phyloP scores from a whole-genome alignment of 2,888 invertebrate genomes.

The Litoditis marina region DNA sequence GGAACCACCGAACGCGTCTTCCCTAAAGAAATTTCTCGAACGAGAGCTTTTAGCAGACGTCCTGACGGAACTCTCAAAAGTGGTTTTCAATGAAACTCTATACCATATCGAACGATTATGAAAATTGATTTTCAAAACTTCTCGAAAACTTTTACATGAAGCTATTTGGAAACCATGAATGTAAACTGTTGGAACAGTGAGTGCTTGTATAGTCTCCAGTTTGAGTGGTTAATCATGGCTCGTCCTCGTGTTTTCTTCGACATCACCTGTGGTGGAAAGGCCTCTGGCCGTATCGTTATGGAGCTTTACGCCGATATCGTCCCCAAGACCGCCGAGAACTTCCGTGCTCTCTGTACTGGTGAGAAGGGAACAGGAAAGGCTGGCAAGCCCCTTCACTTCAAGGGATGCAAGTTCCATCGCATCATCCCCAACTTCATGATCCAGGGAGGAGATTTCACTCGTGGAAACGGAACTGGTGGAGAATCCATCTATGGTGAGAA shows the following conservation, averaged over 20 bases:
- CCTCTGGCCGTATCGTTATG: constrained; percentile 58
- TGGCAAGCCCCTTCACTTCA: constrained; percentile 71
- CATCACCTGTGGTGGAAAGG: constrained; percentile 53
- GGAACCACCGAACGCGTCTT: too few species aligned
- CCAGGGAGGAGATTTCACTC: constrained; percentile 84
- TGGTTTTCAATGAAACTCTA: too few species aligned
- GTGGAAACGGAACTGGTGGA: constrained; percentile 79
- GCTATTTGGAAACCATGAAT: too few species aligned
- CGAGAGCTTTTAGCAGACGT: too few species aligned
- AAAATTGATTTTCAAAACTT: too few species aligned
- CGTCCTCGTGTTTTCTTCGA: constrained; percentile 58
- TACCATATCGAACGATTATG: too few species aligned
- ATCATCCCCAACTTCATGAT: constrained; percentile 97
- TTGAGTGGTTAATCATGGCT: too few species aligned
- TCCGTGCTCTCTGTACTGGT: constrained; percentile 91
- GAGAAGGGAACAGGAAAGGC: constrained; percentile 81
- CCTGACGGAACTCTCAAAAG: too few species aligned
- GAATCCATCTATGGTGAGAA: constrained; percentile 88
- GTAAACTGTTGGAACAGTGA: too few species aligned
- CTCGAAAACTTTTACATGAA: too few species aligned
- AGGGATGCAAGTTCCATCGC: constrained; percentile 82
- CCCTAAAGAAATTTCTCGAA: too few species aligned
- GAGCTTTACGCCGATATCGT: constrained; percentile 81
- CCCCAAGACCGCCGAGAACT: constrained; percentile 85
- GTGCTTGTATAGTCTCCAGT: too few species aligned